Conservation (phyloP, 2,888 invertebrate species). For the Heteromurus nitidus region DNA sequence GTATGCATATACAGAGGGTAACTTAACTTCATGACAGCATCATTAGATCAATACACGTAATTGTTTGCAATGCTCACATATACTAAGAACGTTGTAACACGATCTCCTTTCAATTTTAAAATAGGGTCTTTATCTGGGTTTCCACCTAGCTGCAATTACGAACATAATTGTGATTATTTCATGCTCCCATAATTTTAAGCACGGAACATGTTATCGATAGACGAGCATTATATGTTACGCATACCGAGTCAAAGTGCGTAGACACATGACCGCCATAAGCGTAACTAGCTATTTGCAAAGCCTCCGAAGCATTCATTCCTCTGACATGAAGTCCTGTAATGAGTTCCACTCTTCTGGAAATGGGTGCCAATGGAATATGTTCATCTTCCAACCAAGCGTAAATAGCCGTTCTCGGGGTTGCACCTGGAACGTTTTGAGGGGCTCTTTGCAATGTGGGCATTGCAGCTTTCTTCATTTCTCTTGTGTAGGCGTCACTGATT, state of each 20-base stretch:
- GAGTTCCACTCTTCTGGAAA: constrained; percentile 64
- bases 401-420: constrained; percentile 72
- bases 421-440: constrained; percentile 66
- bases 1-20: background rate
- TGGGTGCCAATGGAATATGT: constrained; percentile 66
- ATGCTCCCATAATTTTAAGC: background rate
- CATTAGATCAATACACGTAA: constrained; percentile 4
- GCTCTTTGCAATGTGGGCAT: constrained; percentile 72
- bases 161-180: background rate
- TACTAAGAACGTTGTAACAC: constrained; percentile 71
- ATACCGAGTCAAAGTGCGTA: constrained; percentile 72
- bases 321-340: constrained; percentile 63
- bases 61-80: constrained; percentile 62
- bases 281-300: constrained; percentile 70
- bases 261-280: constrained; percentile 73
- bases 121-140: constrained; percentile 66
- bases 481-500: constrained; percentile 63
- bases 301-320: constrained; percentile 70
- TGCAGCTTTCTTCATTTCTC: constrained; percentile 66
- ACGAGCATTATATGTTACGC: no score
- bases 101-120: constrained; percentile 71
- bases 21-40: background rate
- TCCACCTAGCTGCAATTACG: constrained; percentile 55
- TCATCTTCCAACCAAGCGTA: constrained; percentile 71
- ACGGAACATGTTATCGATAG: background rate